Percentiles rank a stretch among this genome's conserved stretches.
phyloP scores from a whole-genome alignment of 2,113 vertebrate species.

The Nesogale talazaci region DNA sequence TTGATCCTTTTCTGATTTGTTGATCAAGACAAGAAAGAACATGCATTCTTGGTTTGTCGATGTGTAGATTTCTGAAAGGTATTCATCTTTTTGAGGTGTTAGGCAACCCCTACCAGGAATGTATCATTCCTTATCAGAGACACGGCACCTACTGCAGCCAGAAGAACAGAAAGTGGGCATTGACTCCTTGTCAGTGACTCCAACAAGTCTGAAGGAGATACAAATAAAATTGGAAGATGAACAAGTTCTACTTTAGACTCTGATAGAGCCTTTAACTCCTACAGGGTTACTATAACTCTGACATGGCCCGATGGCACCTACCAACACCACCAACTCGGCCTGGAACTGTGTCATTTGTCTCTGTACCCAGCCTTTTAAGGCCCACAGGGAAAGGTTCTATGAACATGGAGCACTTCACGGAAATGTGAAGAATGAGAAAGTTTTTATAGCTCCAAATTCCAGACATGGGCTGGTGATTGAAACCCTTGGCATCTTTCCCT shows the following conservation, averaged over 20 bases:
- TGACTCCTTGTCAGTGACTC: constrained; percentile 93
- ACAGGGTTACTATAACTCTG: too few relatives aligned
- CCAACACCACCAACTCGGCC: too few relatives aligned
- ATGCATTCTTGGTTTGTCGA: neutral
- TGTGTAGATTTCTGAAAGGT: constrained; percentile 55
- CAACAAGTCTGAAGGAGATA: constrained; percentile 88
- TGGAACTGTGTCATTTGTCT: neutral
- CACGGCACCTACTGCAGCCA: constrained; percentile 94
- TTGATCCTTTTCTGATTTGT: neutral
- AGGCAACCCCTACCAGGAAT: constrained; percentile 81
- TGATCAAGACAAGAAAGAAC: neutral
- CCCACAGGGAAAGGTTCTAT: neutral
- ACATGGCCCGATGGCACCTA: too few relatives aligned
- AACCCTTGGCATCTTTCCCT: constrained; percentile 61
- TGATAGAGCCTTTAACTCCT: too few relatives aligned
- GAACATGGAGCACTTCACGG: neutral
- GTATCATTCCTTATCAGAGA: constrained; percentile 95
- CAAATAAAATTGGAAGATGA: too few relatives aligned
- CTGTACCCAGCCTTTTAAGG: constrained; percentile 4
- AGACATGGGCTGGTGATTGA: constrained; percentile 45
- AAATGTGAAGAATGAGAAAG: constrained; percentile 11
- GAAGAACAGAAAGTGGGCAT: constrained; percentile 97
- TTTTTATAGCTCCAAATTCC: constrained; percentile 52
- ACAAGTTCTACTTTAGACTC: too few relatives aligned
- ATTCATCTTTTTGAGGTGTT: neutral